Percentiles rank a stretch among this genome's conserved stretches.
These are phyloP conservation scores for Sarcophaga bullata DNA, from an alignment of 1,140 invertebrate genomes.

Conservation along the genomic window DNA sequence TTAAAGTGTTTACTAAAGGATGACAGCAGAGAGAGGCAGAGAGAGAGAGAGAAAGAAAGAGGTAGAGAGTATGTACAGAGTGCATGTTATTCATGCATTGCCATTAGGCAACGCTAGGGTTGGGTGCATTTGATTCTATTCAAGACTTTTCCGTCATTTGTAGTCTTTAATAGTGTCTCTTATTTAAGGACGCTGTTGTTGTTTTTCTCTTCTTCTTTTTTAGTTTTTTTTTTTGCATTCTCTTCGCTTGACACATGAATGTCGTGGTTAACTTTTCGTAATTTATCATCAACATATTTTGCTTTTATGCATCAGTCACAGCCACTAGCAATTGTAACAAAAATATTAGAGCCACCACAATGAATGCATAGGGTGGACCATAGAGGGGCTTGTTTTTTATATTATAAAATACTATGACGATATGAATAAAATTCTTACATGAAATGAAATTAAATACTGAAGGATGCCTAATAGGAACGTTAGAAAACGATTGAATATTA, in stretches of 20 bases:
- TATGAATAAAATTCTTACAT: no score
- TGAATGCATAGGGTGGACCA: no score
- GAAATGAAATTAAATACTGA: no score
- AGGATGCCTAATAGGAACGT: no score
- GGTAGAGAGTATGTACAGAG: background rate
- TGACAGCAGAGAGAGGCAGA: no score
- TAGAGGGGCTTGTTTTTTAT: no score
- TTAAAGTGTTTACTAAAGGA: background rate
- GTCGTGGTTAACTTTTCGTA: constrained; percentile 38
- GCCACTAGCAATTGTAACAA: background rate
- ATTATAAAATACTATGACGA: no score
- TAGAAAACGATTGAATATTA: no score
- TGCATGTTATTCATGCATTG: background rate
- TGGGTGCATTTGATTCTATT: no score
- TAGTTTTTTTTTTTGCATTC: background rate
- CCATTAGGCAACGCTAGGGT: no score
- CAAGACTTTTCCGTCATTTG: background rate
- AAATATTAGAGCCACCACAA: background rate
- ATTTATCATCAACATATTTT: constrained; percentile 32
- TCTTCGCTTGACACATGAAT: constrained; percentile 31
- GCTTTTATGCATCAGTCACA: constrained; percentile 31
- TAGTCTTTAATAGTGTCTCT: constrained; percentile 24
- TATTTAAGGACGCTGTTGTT: background rate
- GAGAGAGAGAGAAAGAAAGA: background rate
- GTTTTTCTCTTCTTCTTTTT: background rate